Conservation (phyloP, 92 coral and sea anemone species). For the Palythoa grandiflora region DNA sequence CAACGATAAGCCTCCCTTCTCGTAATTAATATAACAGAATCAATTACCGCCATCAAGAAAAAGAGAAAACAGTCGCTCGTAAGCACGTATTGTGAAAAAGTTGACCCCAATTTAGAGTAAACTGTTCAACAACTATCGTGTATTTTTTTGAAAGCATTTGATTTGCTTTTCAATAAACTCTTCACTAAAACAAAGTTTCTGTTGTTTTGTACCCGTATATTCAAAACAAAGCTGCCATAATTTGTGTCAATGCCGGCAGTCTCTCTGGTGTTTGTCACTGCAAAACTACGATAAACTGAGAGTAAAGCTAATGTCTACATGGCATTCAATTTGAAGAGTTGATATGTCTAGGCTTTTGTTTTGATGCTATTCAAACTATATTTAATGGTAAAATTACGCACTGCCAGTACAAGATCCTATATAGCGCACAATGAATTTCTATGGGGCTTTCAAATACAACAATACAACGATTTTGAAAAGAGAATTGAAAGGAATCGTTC, state of each 20-base stretch:
- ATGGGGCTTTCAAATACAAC: slow-evolving; percentile 77
- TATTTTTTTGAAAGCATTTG: slow-evolving; percentile 34
- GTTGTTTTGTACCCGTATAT: slow-evolving; percentile 27
- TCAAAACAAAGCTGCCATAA: slow-evolving; percentile 18
- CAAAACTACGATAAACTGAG: slow-evolving; percentile 61
- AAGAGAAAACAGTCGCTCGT: slow-evolving; percentile 53
- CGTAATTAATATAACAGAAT: slow-evolving; percentile 68
- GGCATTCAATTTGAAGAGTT: slow-evolving; percentile 71
- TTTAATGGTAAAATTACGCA: slow-evolving; percentile 83
- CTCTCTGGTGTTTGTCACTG: slow-evolving; percentile 26
- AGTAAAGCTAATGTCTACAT: slow-evolving; percentile 72
- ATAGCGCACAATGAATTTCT: slow-evolving; percentile 77
- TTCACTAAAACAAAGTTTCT: slow-evolving; percentile 27
- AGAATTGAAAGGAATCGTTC: slow-evolving; percentile 84
- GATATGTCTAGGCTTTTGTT: slow-evolving; percentile 93
- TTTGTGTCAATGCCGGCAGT: slow-evolving; percentile 9
- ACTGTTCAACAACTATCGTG: slow-evolving; percentile 10
- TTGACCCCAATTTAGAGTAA: slow-evolving; percentile 69
- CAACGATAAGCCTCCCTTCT: slow-evolving; percentile 33
- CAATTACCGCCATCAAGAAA: slow-evolving; percentile 68
- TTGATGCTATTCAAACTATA: slow-evolving; percentile 66
- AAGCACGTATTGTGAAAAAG: slow-evolving; percentile 56
- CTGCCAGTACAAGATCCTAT: slow-evolving; percentile 83
- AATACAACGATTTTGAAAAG: slow-evolving; percentile 78
- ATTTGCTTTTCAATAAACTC: slow-evolving; percentile 49